Conservation (phyloP, 2,113 vertebrate genomes). For the Microcebus murinus region DNA sequence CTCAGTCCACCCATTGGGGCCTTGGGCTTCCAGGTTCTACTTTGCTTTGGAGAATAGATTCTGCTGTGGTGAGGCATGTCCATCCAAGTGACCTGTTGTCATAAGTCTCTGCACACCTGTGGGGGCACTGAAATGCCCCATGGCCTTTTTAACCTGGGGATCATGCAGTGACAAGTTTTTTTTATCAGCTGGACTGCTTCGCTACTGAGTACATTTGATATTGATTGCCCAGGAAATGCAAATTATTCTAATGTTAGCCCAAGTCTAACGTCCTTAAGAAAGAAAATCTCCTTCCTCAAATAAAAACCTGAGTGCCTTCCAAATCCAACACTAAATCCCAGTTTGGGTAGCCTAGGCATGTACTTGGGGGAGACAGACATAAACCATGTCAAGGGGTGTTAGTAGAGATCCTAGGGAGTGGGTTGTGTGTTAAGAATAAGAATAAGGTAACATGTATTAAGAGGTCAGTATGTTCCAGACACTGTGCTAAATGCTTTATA, state of each 20-base stretch:
- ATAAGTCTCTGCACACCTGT: background rate
- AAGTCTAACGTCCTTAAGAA: background rate
- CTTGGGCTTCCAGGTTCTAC: background rate
- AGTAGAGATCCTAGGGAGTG: background rate
- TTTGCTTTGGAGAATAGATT: background rate
- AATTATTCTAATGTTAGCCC: background rate
- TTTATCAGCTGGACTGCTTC: background rate
- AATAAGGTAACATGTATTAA: background rate
- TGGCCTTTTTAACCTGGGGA: background rate
- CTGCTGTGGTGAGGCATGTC: background rate
- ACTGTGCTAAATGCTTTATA: background rate
- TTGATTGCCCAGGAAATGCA: background rate
- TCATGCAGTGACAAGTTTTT: background rate
- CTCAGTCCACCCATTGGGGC: background rate
- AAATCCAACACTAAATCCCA: background rate
- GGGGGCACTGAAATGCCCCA: background rate
- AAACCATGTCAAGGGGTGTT: background rate
- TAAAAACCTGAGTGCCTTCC: background rate
- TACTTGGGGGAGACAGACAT: background rate
- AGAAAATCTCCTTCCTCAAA: constrained; percentile 14
- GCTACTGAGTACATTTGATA: background rate
- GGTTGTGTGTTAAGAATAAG: background rate
- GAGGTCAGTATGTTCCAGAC: background rate
- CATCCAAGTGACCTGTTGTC: background rate
- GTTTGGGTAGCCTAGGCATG: background rate